Percentiles rank a stretch among this genome's conserved stretches.
Conservation (phyloP, 1,140 invertebrate genomes). For the Drosophila carrolli region DNA sequence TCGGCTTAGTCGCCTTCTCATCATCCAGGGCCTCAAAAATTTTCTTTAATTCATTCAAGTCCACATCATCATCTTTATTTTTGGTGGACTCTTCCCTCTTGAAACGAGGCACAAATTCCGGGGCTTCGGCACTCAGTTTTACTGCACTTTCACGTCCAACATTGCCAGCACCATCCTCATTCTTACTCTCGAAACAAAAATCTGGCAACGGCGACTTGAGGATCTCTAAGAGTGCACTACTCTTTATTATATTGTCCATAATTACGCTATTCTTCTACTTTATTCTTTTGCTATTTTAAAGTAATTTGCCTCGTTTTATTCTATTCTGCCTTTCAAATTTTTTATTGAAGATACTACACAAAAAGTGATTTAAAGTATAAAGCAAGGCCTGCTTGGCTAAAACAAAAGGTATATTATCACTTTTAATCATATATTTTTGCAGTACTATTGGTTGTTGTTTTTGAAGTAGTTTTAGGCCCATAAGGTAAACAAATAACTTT, state of each 20-base stretch:
- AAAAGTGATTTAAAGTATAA: neutral
- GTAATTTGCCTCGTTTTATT: slow-evolving; percentile 4
- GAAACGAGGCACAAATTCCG: slow-evolving; percentile 33
- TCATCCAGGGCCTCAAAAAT: neutral
- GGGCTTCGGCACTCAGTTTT: slow-evolving; percentile 26
- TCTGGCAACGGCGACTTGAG: slow-evolving; percentile 13
- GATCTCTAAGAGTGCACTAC: slow-evolving; percentile 25
- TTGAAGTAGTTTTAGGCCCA: too few species aligned
- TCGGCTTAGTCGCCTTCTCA: slow-evolving; percentile 1
- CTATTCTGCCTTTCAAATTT: slow-evolving; percentile 4
- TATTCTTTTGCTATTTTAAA: neutral
- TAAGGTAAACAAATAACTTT: too few species aligned
- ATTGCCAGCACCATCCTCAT: too few species aligned
- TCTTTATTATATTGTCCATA: slow-evolving; percentile 56
- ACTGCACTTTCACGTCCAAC: too few species aligned
- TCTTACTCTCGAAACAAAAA: neutral
- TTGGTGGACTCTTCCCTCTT: neutral
- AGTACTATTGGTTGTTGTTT: too few species aligned
- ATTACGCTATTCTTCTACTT: neutral
- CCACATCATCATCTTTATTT: neutral
- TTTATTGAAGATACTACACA: neutral
- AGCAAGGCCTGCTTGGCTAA: neutral
- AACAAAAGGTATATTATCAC: too few species aligned
- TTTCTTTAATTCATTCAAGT: slow-evolving; percentile 8
- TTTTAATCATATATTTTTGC: too few species aligned